Base-by-base conservation (phyloP, 2,113 vertebrate genomes). In the Haemorhous mexicanus region DNA sequence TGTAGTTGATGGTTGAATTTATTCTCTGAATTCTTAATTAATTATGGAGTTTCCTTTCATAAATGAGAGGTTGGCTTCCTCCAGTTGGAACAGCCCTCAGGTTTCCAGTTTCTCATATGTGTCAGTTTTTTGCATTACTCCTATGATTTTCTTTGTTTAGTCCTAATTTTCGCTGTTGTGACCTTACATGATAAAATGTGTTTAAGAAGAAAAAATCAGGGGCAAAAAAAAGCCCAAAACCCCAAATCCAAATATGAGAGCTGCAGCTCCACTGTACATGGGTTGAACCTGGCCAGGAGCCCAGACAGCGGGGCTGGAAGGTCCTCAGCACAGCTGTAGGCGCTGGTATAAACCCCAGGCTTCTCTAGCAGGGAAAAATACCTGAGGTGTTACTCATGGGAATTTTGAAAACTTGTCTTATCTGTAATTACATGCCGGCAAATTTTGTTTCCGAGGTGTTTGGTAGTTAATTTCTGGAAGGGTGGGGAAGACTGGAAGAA, bases 351-450 rank as follows among this genome's bases (percentile, higher is more conserved):
- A 95, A 97, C 90, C 62, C 46, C 80, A 89, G 75, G 58, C 84
- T 96, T 96, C 82, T 97, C 66, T 85, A 93, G 73, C 43, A 94
- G 87, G 86, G 41, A 84, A 84, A 77, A 90, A 89, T 81, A 32
- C 37, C 79, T 93, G 63, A 8, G 15, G 69, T 79, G 26, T 74
- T 94, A 75, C 53, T 87, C 63, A 23, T 33, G 77, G 94, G 87
- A 93, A 89, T 95, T 94, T 16, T 52, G 58, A 97, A 94, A 90
- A 91, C 91, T 94, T 95, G 26, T 94, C 64, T 75, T 80, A 82
- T 94, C 90, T 97, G 81, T 96, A 96, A 95, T 97, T 96, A 97
- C 92, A 91, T 93, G 75, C 72, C 39, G 15, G 67, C 75, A 89
- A 96, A 94, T 97, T 35, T 62, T 33, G 19, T 87, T 91, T 84